Base-by-base conservation (phyloP, 2,888 invertebrate species). In the Fragum sueziense region DNA sequence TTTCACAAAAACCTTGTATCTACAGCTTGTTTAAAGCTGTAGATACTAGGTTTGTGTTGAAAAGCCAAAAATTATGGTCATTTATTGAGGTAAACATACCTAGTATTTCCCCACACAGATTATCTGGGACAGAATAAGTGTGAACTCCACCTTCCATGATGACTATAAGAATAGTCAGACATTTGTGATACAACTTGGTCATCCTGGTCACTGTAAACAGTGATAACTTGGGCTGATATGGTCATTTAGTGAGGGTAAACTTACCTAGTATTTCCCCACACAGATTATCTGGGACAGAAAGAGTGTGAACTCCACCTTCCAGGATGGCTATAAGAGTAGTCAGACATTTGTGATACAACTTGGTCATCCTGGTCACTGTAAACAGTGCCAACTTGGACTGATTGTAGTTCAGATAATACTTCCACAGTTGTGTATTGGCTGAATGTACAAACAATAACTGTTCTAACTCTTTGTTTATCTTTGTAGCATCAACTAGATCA, bases 381-480 rank as follows among this genome's bases (percentile, higher is more conserved):
- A 94, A 94, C 25, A 87, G 82, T 2, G 90, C 82, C 65, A 94
- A 86, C n/a, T 90, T 82, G 11, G 91, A 90, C 84, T 93, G 91
- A n/a, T 92, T 86, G 76, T 90, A 93, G n/a, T 80, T 47, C 9
- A 94, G 79, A 78, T 93, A 93, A 27, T 90, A 86, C 57, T 90
- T 86, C 94, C 94, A 94, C 68, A 94, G 84, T 47, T 85, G 70
- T 1, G 90, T 85, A 82, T 92, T 90, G 27, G 93, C 93, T 17
- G 93, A 91, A 85, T 94, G 92, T 33, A 90, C 81, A 86, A 93
- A 93, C 51, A 93, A 80, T 59, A 94, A 82, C 34, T 92, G 84
- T 59, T 93, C 91, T 93, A 94, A 93, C 76, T 93, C 92, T 65
- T 91, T 90, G 20, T 86, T 88, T 9, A 94, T 79, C 71, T 90